Evolutionary conservation across 2,888 invertebrate genomes (phyloP).

Genomic region (Globia sparganii): DNA sequence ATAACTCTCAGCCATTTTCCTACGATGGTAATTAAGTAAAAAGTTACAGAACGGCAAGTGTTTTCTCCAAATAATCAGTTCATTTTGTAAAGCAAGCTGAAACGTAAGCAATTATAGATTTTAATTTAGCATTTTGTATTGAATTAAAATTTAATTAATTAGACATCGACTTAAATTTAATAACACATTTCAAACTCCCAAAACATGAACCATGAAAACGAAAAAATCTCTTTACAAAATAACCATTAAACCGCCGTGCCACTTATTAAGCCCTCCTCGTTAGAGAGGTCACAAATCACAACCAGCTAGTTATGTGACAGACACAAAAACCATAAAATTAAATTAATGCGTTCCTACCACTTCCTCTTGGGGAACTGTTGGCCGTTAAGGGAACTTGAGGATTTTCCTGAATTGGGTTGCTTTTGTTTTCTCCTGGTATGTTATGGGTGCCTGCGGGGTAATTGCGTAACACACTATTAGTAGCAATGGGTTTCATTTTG

Average conservation of each 20-base stretch:
- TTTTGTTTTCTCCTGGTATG: constrained; percentile 38
- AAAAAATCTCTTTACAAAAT: neutral
- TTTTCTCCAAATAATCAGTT: too few relatives aligned
- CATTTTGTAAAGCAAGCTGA: neutral
- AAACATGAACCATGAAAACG: neutral
- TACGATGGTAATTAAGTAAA: too few relatives aligned
- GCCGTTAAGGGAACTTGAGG: constrained; percentile 82
- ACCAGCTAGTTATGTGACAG: constrained; percentile 86
- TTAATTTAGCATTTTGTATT: neutral
- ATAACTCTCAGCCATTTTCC: neutral
- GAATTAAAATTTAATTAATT: neutral
- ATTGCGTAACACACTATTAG: too few relatives aligned
- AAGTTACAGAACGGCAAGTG: neutral
- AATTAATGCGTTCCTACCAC: constrained; percentile 87
- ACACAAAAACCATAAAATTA: constrained; percentile 91
- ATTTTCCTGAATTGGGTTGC: constrained; percentile 60
- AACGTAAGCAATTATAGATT: neutral
- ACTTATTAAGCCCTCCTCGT: constrained; percentile 85
- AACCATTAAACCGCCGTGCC: constrained; percentile 47
- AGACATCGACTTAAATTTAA: too few relatives aligned
- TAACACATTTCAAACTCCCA: neutral
- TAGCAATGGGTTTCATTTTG: too few relatives aligned
- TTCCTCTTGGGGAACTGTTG: constrained; percentile 79
- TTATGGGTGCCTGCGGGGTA: constrained; percentile 42
- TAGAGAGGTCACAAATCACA: constrained; percentile 88